Evolutionary conservation across 2,888 invertebrate genomes (phyloP).

Genomic region (Hirtodrosophila histrioides): DNA sequence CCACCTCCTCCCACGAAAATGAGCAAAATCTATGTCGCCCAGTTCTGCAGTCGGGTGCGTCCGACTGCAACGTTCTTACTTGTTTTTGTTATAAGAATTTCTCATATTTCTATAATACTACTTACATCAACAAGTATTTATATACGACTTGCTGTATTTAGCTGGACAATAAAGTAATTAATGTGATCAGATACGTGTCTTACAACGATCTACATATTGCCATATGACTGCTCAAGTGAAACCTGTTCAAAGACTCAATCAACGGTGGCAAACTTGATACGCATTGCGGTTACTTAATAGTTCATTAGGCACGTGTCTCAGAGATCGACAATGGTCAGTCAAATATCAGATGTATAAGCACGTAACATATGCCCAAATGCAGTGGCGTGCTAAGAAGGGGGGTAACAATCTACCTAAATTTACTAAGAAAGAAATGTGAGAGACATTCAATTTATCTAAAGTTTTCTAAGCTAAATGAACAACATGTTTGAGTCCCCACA

Average conservation of each 20-base stretch:
- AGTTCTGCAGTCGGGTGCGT: no score
- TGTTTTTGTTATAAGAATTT: no score
- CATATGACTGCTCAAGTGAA: constrained; percentile 26
- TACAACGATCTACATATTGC: constrained; percentile 10
- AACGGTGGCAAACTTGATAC: constrained; percentile 20
- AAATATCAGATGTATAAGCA: constrained; percentile 7
- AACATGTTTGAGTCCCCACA: no score
- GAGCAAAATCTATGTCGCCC: no score
- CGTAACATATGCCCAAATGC: background rate
- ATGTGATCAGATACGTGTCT: background rate
- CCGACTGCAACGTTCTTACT: no score
- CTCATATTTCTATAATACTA: no score
- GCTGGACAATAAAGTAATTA: constrained; percentile 2
- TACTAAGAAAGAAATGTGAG: background rate
- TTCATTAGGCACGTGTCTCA: constrained; percentile 47
- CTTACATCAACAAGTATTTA: no score
- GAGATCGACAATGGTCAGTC: constrained; percentile 18
- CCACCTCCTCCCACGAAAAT: no score
- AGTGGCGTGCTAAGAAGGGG: no score
- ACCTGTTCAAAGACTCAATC: constrained; percentile 14
- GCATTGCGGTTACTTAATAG: constrained; percentile 44
- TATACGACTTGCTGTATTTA: no score
- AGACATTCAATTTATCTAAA: no score
- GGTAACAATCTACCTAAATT: background rate
- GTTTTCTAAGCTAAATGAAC: no score